Percentiles rank a stretch among this genome's conserved stretches.
Evolutionary conservation across 2,797 vertebrate genomes (phyloP).

Genomic region (Tapera naevia): DNA sequence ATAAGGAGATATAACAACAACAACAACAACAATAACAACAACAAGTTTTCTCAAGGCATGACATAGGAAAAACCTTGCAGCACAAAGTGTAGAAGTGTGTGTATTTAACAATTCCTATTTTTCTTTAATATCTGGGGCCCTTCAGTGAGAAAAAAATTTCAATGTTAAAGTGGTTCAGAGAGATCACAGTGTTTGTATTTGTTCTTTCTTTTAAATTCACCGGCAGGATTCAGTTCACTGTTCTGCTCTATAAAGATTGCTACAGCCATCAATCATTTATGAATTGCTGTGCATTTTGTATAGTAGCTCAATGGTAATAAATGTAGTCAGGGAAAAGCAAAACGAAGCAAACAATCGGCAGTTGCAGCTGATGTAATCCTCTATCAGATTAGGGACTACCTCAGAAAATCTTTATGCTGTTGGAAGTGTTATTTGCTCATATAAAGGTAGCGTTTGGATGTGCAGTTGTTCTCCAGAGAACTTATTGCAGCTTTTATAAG

Average conservation of each 20-base stretch:
- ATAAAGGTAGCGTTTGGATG: not conserved
- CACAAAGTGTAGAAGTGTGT: not conserved
- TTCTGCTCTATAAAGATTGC: not conserved
- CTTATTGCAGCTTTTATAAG: not conserved
- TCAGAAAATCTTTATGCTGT: not conserved
- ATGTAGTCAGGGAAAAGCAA: not conserved
- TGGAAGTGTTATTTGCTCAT: not conserved
- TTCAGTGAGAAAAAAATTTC: not conserved
- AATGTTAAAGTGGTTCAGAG: not conserved
- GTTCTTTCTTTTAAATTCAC: not conserved
- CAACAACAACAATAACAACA: too few relatives aligned
- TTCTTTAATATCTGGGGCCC: not conserved
- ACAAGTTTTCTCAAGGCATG: not conserved
- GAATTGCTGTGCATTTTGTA: not conserved
- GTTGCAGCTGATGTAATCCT: not conserved
- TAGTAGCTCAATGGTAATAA: not conserved
- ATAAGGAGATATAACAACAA: too few relatives aligned
- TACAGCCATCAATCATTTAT: not conserved
- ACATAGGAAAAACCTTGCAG: not conserved
- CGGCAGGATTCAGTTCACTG: not conserved
- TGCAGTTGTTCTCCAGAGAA: not conserved
- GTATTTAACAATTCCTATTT: not conserved
- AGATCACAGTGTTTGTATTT: not conserved
- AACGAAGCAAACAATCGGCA: not conserved
- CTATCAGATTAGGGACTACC: constrained; percentile 5